Conservation (phyloP, 2,888 invertebrate species). For the Cerastoderma edule region DNA sequence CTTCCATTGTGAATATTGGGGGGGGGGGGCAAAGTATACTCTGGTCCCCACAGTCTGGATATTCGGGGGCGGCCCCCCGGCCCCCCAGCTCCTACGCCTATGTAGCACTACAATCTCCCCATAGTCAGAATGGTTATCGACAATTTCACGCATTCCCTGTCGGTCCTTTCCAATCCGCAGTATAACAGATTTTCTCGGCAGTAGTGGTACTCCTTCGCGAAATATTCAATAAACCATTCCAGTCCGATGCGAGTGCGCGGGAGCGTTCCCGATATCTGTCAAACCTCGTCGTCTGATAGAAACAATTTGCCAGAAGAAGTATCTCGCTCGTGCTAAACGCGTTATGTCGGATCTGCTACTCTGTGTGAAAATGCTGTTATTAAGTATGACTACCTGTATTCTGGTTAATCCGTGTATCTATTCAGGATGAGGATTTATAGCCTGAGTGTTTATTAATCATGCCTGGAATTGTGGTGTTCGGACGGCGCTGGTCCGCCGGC, state of each 20-base stretch:
- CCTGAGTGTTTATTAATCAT: constrained; percentile 86
- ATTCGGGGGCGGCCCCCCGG: no score
- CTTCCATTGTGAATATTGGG: no score
- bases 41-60: no score
- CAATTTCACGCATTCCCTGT: constrained; percentile 10
- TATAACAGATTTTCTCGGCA: constrained; percentile 9
- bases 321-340: neutral
- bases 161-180: constrained; percentile 6
- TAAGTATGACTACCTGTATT: neutral
- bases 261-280: constrained; percentile 55
- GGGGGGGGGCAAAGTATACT: no score
- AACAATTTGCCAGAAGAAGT: constrained; percentile 19
- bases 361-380: no score
- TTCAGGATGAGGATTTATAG: neutral
- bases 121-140: no score
- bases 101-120: no score
- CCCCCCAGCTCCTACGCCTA: no score
- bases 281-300: constrained; percentile 39
- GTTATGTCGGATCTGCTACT: no score
- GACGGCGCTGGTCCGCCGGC: constrained; percentile 94
- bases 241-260: constrained; percentile 45
- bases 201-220: neutral
- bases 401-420: neutral
- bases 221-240: constrained; percentile 37
- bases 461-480: constrained; percentile 94